Base-by-base conservation (phyloP, 2,888 invertebrate genomes). In the Syrphus vitripennis region DNA sequence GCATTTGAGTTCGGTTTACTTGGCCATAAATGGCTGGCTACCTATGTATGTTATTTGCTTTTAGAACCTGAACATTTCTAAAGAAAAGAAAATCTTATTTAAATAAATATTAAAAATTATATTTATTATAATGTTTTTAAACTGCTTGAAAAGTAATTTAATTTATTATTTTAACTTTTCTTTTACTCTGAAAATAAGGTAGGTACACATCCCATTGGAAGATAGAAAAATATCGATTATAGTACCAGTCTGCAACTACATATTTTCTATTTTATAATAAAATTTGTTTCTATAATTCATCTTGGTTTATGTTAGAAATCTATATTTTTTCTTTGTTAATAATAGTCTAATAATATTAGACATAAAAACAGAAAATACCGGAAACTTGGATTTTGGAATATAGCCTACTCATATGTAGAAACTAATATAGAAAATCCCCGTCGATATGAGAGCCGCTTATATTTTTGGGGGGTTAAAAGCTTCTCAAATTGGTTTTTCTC, bases 171-270 rank as follows among this genome's bases (percentile, higher is more conserved):
- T 53, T 14, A 9, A 10, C 6, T 53, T 53, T 24, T 24, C 6
- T 6, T 7, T n/a, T 14, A 24, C 0, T 6, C 26, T 7, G 12
- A 57, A 10, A 31, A 31, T 31, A 26, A 57, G 57, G 57, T 57
- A 57, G 57, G 57, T 57, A 57, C 57, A 31, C 19, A 31, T 57
- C 19, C 1, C n/a, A 26, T 53, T 55, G 55, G 16, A 55, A 16
- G 53, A 50, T 19, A 57, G 45, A 71, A 81, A 82, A 82, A 72
- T n/a, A 82, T 82, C 82, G 82, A 82, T 82, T 75, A 40, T 65
- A 71, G 57, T 82, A 24, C 71, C 82, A 72, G 63, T 82, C 76
- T 59, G 71, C 71, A 65, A 57, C 34, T 63, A 53, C 59, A 45
- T 53, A 65, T 72, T 67, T 80, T 72, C 24, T 14, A 55, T 67